Evolutionary conservation across 2,797 vertebrate species (phyloP), one percentile per base, ranked within the genome.

Genomic region (Diceros bicornis): DNA sequence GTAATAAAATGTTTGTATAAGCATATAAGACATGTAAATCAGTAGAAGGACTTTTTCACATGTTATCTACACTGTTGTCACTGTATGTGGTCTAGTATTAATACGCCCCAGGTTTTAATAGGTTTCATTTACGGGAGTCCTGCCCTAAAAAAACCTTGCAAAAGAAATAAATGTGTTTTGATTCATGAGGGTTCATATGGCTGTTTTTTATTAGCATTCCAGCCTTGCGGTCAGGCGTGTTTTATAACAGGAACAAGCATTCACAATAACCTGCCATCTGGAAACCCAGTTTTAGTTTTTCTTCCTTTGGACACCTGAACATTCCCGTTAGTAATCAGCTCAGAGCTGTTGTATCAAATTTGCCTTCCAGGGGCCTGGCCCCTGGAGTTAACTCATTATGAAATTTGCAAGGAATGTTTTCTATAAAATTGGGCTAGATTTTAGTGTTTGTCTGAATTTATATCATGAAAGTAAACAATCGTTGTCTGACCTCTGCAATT

Each of bases 151-250:
- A 89, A 34, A 1, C 1, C 17, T 71, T 61, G 4, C 4, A 62
- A 92, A 86, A 86, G 75, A 72, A 91, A 78, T 86, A 96, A 97
- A 88, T 91, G 71, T 64, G 41, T 25, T 96, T 92, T 96, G 94
- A 93, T 92, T 97, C 94, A 96, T 93, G 79, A 84, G 87, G 20
- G 37, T 74, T 94, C 78, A 13, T 82, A 64, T 6, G 47, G 50
- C 57, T 44, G 59, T 82, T 98, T 50, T 96, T 98, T 95, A 96
- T 94, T 97, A 91, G 85, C 34, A 87, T 89, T 57, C 69, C 41
- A 85, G 64, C 64, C 83, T 92, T 50, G 68, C 29, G 12, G 82
- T 64, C 93, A 74, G 83, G 62, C 86, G 37, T 75, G 29, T 88
- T 95, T 96, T 95, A 78, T 79, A 89, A 92, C 4, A 64, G 52